These are phyloP conservation scores for Nothura maculosa DNA, from an alignment of 2,797 vertebrate species.

Conservation along the genomic window DNA sequence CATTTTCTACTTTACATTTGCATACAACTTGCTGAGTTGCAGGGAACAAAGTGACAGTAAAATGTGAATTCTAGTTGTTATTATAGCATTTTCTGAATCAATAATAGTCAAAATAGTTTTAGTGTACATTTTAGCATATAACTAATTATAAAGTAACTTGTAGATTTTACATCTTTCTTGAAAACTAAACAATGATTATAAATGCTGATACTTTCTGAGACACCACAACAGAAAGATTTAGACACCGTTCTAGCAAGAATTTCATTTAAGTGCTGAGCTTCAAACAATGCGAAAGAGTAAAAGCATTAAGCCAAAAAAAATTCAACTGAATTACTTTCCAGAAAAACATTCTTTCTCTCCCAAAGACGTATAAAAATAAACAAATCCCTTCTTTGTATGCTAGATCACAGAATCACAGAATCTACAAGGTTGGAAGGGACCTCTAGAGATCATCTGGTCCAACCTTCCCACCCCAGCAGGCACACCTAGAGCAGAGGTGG, in stretches of 20 bases:
- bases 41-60: neutral
- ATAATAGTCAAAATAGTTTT: neutral
- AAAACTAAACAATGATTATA: neutral
- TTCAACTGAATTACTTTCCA: constrained; percentile 27
- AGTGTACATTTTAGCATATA: neutral
- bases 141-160: neutral
- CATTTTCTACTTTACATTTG: neutral
- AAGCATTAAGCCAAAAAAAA: constrained; percentile 27
- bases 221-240: neutral
- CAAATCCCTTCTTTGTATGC: neutral
- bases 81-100: neutral
- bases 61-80: neutral
- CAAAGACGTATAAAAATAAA: constrained; percentile 7
- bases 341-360: neutral
- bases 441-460: no score
- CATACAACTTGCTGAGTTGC: neutral
- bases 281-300: neutral
- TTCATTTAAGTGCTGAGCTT: neutral
- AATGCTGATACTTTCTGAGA: neutral
- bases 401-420: no score
- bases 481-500: no score
- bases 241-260: neutral
- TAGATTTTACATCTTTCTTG: neutral
- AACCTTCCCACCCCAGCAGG: no score
- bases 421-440: no score